phyloP scores from a whole-genome alignment of 2,797 vertebrate species.

The Premnoplex brunnescens region DNA sequence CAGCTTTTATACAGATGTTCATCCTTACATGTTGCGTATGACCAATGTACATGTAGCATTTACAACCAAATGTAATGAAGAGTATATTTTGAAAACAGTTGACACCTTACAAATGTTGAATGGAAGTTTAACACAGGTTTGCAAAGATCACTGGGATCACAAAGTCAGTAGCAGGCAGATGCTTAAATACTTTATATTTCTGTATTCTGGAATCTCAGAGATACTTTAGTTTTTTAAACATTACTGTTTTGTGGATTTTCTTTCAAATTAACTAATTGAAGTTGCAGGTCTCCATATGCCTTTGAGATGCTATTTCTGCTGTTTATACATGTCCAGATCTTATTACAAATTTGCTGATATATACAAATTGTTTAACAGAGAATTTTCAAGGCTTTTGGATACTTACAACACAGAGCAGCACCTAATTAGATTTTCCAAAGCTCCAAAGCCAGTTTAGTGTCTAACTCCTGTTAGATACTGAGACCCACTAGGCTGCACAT shows the following conservation, averaged over 20 bases:
- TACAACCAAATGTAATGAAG: background rate
- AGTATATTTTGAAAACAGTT: background rate
- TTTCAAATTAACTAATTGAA: background rate
- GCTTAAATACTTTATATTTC: background rate
- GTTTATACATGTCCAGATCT: background rate
- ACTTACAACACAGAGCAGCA: background rate
- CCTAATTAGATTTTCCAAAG: background rate
- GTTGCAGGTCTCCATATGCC: background rate
- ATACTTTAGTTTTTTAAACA: background rate
- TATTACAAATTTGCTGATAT: background rate
- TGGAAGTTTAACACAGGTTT: background rate
- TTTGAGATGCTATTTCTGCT: background rate
- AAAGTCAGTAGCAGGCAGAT: background rate
- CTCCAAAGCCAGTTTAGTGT: background rate
- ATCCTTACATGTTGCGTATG: background rate
- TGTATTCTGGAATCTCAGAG: background rate
- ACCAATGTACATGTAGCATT: background rate
- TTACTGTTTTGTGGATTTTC: background rate
- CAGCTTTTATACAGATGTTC: constrained; percentile 7
- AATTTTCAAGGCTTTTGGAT: background rate
- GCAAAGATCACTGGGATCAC: background rate
- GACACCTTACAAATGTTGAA: background rate
- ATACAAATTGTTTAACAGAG: background rate
- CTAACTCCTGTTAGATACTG: background rate
- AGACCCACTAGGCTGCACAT: background rate